A percentile compares a stretch with the other conserved stretches of the same genome.
Evolutionary conservation across 2,888 invertebrate genomes (phyloP).

Genomic region (Tromatobia lineatoria): DNA sequence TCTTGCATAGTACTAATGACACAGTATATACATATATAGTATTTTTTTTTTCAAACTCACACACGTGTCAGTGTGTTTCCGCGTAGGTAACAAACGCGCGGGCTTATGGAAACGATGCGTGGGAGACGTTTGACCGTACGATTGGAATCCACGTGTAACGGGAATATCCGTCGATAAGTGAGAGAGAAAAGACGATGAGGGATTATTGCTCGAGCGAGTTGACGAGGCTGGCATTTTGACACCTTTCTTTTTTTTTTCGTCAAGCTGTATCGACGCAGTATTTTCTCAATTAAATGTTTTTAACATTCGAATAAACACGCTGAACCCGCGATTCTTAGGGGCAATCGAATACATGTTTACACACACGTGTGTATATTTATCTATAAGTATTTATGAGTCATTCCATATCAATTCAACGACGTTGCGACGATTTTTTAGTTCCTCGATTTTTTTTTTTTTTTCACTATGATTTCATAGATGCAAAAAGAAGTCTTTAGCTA

Average conservation of each 20-base stretch:
- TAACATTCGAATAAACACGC: constrained; percentile 18
- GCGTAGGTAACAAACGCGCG: constrained; percentile 57
- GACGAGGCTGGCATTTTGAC: constrained; percentile 50
- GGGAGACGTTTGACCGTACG: constrained; percentile 73
- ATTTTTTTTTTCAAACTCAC: neutral
- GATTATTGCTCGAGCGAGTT: constrained; percentile 52
- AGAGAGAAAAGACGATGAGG: constrained; percentile 47
- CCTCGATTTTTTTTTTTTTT: too few relatives aligned
- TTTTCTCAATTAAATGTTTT: constrained; percentile 53
- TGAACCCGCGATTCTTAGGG: constrained; percentile 12
- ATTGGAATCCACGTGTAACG: constrained; percentile 73
- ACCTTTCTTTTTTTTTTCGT: constrained; percentile 16
- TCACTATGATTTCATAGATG: too few relatives aligned
- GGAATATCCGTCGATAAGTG: constrained; percentile 70
- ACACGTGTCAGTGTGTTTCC: constrained; percentile 44
- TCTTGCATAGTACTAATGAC: neutral
- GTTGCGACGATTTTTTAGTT: neutral
- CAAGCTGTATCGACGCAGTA: neutral
- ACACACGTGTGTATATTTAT: neutral
- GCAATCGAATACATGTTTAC: neutral
- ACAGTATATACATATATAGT: constrained; percentile 5
- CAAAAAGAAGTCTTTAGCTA: too few relatives aligned
- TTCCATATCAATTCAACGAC: too few relatives aligned
- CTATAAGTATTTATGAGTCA: too few relatives aligned
- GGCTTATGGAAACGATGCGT: constrained; percentile 64